A percentile compares a stretch with the other conserved stretches of the same genome.
These are phyloP conservation scores for Ptilonorhynchus violaceus DNA, from an alignment of 2,113 vertebrate species.

Conservation along the genomic window DNA sequence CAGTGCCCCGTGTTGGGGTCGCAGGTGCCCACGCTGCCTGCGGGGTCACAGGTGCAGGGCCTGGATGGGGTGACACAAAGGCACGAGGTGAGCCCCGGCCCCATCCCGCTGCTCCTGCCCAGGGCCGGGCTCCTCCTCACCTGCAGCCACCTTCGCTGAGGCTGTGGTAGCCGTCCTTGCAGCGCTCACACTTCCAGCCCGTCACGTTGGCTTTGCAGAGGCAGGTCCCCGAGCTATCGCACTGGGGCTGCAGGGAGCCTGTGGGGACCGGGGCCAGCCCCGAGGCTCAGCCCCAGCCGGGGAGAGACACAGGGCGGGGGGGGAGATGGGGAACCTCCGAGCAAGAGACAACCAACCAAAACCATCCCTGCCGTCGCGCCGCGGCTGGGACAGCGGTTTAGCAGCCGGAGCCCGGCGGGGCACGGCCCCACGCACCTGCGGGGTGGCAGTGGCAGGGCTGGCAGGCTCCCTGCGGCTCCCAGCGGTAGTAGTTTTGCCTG, in stretches of 20 bases:
- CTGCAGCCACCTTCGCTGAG: constrained; percentile 90
- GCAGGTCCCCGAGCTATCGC: constrained; percentile 78
- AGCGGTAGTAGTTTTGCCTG: constrained; percentile 77
- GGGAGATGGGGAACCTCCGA: rapidly evolving
- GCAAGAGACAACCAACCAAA: rapidly evolving
- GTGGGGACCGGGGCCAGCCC: neutral
- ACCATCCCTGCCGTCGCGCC: neutral
- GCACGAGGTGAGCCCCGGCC: rapidly evolving
- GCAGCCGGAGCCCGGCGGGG: rapidly evolving
- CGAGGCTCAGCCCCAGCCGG: neutral
- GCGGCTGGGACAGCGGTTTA: rapidly evolving
- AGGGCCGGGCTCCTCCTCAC: constrained; percentile 47
- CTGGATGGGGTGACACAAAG: constrained; percentile 43
- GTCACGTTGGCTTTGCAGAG: constrained; percentile 80
- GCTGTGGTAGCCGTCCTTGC: constrained; percentile 85
- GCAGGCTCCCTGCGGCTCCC: constrained; percentile 64
- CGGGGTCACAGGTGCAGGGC: constrained; percentile 78
- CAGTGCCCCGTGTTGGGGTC: constrained; percentile 82
- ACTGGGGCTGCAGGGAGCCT: constrained; percentile 86
- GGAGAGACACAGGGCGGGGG: rapidly evolving
- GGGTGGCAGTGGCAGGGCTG: constrained; percentile 85
- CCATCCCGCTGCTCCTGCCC: neutral
- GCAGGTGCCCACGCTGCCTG: constrained; percentile 80
- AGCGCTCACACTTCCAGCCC: constrained; percentile 88
- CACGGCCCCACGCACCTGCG: constrained; percentile 59